Evolutionary conservation across 2,113 vertebrate species (phyloP), one percentile per base, ranked within the genome.

Genomic region (Antidorcas marsupialis): DNA sequence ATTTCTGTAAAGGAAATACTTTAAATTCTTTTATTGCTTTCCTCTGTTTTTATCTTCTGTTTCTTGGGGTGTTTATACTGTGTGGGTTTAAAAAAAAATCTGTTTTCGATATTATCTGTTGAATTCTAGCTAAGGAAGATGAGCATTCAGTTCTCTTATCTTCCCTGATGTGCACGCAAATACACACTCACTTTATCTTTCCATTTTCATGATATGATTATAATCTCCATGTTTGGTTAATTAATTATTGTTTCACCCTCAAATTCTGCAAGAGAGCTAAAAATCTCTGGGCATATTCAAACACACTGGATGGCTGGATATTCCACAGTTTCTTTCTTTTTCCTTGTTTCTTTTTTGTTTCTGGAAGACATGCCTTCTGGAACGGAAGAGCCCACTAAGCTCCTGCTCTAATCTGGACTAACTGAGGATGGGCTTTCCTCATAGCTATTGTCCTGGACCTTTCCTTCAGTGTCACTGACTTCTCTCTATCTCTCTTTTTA

Each of bases 21-120:
- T 97, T 39, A 78, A 85, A 81, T 97, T 95, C 55, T 87, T 92
- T 59, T 76, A 62, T 83, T 19, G 16, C n/a, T 94, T 96, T 93
- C 39, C 83, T 78, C 60, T 89, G 50, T 52, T 82, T 94, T 92
- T 78, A 92, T 94, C 79, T 90, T 82, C 59, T 86, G 52, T 89
- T 97, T 96, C 82, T 92, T 82, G 82, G 52, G 62, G 52, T 45
- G 52, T 52, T 89, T 95, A 85, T 28, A 60, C 6, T 57, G 9
- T 83, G 13, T 62, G 60, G 28, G 6, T 30, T 96, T 55, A 64
- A 89, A 88, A 25, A n/a, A 57, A 21, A 90, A 53, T 74, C 87
- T 59, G 52, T 87, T 97, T 97, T 78, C 55, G 67, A 86, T 95
- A 84, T 13, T 91, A 39, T 85, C 50, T 87, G 74, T 79, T 92